Evolutionary conservation across 2,797 vertebrate species (phyloP).

Genomic region (Phalanger gymnotis): DNA sequence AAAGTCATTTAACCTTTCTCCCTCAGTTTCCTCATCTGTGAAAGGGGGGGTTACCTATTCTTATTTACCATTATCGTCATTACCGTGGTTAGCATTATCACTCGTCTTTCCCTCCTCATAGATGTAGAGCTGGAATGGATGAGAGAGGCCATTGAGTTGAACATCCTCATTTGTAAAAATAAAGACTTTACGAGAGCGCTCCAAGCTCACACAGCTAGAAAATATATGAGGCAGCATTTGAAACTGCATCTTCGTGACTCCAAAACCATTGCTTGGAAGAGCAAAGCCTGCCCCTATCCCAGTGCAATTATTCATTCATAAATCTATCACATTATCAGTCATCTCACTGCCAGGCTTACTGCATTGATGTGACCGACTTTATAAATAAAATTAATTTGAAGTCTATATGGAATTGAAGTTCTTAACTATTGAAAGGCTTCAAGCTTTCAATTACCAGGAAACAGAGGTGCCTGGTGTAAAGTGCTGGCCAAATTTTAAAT

Average conservation of each 20-base stretch:
- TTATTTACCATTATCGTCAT: no score
- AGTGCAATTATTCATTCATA: neutral
- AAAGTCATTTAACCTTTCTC: no score
- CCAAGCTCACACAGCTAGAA: neutral
- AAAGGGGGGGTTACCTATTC: no score
- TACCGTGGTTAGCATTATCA: no score
- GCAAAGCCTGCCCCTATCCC: neutral
- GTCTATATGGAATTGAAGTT: neutral
- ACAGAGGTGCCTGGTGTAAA: neutral
- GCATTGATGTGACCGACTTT: neutral
- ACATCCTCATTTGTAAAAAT: neutral
- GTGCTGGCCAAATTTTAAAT: neutral
- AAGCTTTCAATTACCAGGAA: neutral
- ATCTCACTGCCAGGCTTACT: neutral
- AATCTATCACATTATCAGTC: neutral
- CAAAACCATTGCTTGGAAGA: neutral
- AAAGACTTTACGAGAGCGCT: neutral
- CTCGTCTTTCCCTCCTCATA: no score
- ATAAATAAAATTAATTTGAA: neutral
- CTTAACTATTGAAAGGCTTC: neutral
- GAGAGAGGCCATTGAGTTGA: no score
- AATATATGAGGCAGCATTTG: neutral
- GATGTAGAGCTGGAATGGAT: no score
- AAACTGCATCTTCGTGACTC: neutral
- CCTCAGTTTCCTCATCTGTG: no score